Percentiles rank a stretch among this genome's conserved stretches.
These are phyloP conservation scores for Athetis lepigone DNA, from an alignment of 2,888 invertebrate genomes.

Conservation along the genomic window DNA sequence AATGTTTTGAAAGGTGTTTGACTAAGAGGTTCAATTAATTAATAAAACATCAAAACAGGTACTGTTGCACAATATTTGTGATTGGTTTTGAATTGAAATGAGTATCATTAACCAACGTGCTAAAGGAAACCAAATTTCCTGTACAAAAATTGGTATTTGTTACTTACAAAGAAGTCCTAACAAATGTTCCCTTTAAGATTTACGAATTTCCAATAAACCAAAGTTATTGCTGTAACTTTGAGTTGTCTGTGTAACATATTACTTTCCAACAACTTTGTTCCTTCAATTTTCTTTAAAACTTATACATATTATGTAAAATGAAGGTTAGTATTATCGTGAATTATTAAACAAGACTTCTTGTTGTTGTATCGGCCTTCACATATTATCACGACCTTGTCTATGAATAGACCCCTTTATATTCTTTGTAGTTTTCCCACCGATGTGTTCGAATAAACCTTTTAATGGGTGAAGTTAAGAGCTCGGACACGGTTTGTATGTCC, in stretches of 20 bases:
- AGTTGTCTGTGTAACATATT: constrained; percentile 14
- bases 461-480: constrained; percentile 41
- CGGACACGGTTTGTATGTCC: constrained; percentile 41
- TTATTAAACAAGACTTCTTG: constrained; percentile 47
- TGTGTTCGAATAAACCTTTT: constrained; percentile 45
- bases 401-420: constrained; percentile 62
- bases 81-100: neutral
- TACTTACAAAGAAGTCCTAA: constrained; percentile 7
- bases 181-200: constrained; percentile 7
- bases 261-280: constrained; percentile 15
- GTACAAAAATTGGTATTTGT: constrained; percentile 1
- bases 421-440: constrained; percentile 44
- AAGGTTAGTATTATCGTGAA: constrained; percentile 32
- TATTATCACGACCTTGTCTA: constrained; percentile 63
- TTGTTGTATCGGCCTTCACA: constrained; percentile 48
- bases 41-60: neutral
- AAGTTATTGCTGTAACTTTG: constrained; percentile 29
- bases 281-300: constrained; percentile 28
- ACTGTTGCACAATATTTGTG: neutral
- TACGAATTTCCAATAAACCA: constrained; percentile 25
- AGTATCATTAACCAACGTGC: neutral
- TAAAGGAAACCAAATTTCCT: neutral
- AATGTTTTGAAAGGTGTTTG: neutral
- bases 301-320: constrained; percentile 20
- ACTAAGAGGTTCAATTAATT: neutral